A percentile compares a stretch with the other conserved stretches of the same genome.
Evolutionary conservation across 2,888 invertebrate genomes (phyloP).

Genomic region (Aporophyla lueneburgensis): DNA sequence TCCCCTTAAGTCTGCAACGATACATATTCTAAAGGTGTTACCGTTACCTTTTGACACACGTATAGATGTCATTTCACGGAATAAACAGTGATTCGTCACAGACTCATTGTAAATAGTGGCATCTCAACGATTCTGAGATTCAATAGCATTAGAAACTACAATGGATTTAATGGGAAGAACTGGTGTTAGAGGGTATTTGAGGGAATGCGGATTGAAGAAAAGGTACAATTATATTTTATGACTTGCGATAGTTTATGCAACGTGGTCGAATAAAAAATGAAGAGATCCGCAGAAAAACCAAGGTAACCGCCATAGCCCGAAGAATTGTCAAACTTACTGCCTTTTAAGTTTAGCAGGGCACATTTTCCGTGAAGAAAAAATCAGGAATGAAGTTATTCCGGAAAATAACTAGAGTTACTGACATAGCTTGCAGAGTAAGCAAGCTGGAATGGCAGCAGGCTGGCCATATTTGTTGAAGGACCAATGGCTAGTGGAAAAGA

Average conservation of each 20-base stretch:
- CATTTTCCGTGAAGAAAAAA: too few relatives aligned
- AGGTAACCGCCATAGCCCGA: too few relatives aligned
- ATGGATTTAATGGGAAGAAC: conserved; percentile 48
- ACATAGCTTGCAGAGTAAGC: too few relatives aligned
- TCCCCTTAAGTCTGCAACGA: conserved; percentile 22
- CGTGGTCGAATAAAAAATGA: background rate
- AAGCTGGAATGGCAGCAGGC: too few relatives aligned
- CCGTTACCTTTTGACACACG: conserved; percentile 22
- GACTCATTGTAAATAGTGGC: conserved; percentile 33
- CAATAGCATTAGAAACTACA: conserved; percentile 36
- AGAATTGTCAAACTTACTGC: too few relatives aligned
- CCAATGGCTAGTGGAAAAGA: too few relatives aligned
- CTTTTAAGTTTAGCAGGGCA: too few relatives aligned
- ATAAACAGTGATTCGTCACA: conserved; percentile 41
- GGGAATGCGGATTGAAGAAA: background rate
- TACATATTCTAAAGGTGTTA: conserved; percentile 14
- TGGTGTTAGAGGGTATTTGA: conserved; percentile 25
- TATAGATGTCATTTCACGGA: conserved; percentile 47
- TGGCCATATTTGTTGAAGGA: too few relatives aligned
- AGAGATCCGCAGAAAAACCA: too few relatives aligned
- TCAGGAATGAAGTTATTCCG: too few relatives aligned
- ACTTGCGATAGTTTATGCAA: background rate
- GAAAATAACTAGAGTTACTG: too few relatives aligned
- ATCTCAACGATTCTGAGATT: conserved; percentile 37
- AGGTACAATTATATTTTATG: background rate